Evolutionary conservation across 2,888 invertebrate species (phyloP).

Genomic region (Lasioglossum leucozonium): DNA sequence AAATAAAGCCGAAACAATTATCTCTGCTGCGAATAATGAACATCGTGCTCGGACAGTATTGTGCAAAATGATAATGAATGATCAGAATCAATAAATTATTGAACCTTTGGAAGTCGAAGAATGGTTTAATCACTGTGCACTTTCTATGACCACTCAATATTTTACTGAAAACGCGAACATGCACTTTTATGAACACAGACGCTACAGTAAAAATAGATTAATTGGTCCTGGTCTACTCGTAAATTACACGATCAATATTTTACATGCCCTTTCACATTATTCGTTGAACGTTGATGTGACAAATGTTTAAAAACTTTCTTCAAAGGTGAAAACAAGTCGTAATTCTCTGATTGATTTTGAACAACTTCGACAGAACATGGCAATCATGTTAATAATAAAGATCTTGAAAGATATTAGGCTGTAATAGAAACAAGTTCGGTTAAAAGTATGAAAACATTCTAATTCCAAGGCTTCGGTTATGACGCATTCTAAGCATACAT

Average conservation of each 20-base stretch:
- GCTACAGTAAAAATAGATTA: neutral
- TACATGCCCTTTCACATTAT: neutral
- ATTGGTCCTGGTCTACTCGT: neutral
- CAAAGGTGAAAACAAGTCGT: neutral
- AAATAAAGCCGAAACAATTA: neutral
- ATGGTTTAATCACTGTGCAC: neutral
- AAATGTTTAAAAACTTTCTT: neutral
- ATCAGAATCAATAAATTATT: neutral
- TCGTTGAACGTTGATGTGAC: neutral
- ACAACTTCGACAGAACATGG: neutral
- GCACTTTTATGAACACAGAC: neutral
- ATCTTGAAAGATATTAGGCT: neutral
- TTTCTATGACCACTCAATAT: neutral
- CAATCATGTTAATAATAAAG: neutral
- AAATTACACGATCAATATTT: neutral
- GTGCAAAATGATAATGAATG: neutral
- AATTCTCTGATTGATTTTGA: neutral
- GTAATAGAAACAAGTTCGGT: neutral
- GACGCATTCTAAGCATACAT: neutral
- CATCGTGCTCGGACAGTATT: neutral
- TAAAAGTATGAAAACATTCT: neutral
- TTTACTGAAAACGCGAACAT: neutral
- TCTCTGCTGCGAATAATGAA: neutral
- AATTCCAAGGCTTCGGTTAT: neutral
- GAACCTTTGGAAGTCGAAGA: neutral